Conservation (phyloP, 2,888 invertebrate species). For the Epicampocera succincta region DNA sequence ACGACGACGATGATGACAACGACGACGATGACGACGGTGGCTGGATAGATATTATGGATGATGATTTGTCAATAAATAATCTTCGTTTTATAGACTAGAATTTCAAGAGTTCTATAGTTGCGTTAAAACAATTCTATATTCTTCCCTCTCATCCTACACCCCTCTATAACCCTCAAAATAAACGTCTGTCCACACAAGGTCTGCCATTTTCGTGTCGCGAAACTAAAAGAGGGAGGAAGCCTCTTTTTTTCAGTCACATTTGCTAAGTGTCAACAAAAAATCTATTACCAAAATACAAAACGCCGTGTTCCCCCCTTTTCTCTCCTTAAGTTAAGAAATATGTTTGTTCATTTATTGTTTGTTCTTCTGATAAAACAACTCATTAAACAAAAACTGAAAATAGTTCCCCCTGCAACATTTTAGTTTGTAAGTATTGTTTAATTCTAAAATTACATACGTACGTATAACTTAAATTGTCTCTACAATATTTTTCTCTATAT, state of each 20-base stretch:
- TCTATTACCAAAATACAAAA: conserved; percentile 9
- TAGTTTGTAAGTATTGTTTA: conserved; percentile 58
- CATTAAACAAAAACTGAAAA: conserved; percentile 20
- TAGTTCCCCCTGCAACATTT: conserved; percentile 1
- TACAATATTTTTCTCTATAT: conserved; percentile 45
- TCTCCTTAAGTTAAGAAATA: conserved; percentile 30
- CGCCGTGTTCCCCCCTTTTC: background rate
- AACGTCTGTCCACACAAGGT: conserved; percentile 47
- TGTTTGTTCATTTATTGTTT: conserved; percentile 40
- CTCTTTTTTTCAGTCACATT: conserved; percentile 51
- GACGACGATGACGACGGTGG: conserved; percentile 71
- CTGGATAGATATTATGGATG: conserved; percentile 71
- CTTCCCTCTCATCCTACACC: background rate
- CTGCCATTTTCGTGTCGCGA: conserved; percentile 56
- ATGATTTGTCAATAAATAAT: conserved; percentile 47
- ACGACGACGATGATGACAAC: conserved; percentile 71
- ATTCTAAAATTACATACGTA: conserved; percentile 46
- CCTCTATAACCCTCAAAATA: background rate
- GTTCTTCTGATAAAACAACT: conserved; percentile 35
- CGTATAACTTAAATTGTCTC: conserved; percentile 32
- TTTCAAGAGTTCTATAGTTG: conserved; percentile 15
- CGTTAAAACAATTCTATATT: conserved; percentile 9
- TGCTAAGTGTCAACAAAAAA: conserved; percentile 51
- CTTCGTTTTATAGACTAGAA: conserved; percentile 52
- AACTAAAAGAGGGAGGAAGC: conserved; percentile 51